phyloP scores from a whole-genome alignment of 2,888 invertebrate genomes.

The Lymantria dispar region DNA sequence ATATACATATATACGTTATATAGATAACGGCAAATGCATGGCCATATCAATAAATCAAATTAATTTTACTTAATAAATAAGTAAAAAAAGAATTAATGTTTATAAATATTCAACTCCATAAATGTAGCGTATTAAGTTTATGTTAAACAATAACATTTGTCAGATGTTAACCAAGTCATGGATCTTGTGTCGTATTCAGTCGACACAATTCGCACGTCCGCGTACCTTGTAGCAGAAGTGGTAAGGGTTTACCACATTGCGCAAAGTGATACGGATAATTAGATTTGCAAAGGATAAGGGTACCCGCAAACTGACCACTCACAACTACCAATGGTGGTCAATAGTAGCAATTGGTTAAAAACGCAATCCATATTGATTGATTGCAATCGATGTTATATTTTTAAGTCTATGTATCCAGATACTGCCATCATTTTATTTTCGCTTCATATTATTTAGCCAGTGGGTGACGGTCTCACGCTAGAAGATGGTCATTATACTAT shows the following conservation, averaged over 20 bases:
- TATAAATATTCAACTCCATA: slow-evolving; percentile 46
- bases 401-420: no score
- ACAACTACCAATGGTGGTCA: no score
- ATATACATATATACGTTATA: slow-evolving; percentile 76
- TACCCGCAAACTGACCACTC: no score
- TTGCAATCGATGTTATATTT: no score
- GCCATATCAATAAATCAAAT: slow-evolving; percentile 77
- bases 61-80: slow-evolving; percentile 65
- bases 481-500: no score
- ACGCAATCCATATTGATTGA: no score
- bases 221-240: not conserved
- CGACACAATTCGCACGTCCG: not conserved
- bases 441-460: no score
- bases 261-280: slow-evolving; percentile 33
- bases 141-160: slow-evolving; percentile 40
- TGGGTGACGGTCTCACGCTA: no score
- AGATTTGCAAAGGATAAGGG: slow-evolving; percentile 36
- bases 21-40: slow-evolving; percentile 66
- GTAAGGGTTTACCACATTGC: not conserved
- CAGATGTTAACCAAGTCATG: slow-evolving; percentile 35
- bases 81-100: slow-evolving; percentile 43
- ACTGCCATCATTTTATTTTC: no score
- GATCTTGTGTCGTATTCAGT: slow-evolving; percentile 21
- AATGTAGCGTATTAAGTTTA: slow-evolving; percentile 53
- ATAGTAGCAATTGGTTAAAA: no score